phyloP scores from a whole-genome alignment of 2,888 invertebrate species.

The Aphelenchoides bicaudatus region DNA sequence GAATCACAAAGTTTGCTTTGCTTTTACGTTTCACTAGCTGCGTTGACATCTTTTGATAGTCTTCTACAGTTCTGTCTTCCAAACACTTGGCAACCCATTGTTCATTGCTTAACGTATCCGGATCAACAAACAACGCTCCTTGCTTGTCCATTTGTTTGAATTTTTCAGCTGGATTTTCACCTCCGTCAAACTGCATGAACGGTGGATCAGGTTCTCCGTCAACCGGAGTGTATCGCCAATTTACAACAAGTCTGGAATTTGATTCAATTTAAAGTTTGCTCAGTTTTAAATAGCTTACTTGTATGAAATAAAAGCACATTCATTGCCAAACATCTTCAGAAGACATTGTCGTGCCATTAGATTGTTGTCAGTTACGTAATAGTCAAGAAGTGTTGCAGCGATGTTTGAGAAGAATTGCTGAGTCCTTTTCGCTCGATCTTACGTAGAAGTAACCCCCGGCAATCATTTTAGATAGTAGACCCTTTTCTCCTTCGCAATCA shows the following conservation, averaged over 20 bases:
- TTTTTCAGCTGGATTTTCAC: constrained; percentile 34
- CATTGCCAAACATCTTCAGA: constrained; percentile 27
- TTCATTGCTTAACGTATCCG: constrained; percentile 18
- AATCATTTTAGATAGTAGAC: constrained; percentile 47
- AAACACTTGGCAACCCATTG: constrained; percentile 19
- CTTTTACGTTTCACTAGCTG: constrained; percentile 2
- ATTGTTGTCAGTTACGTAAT: constrained; percentile 55
- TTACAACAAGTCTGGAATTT: constrained; percentile 40
- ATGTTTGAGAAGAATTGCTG: constrained; percentile 40
- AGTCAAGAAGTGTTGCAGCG: constrained; percentile 28
- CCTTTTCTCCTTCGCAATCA: constrained; percentile 48
- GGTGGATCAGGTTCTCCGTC: constrained; percentile 19
- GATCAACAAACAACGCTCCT: constrained; percentile 36
- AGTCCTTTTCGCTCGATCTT: constrained; percentile 33
- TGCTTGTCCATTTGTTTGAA: constrained; percentile 30
- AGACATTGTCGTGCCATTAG: constrained; percentile 50
- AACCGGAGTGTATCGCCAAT: constrained; percentile 44
- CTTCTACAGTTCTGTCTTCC: constrained; percentile 8
- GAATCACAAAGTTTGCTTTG: constrained; percentile 26
- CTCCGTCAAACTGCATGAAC: constrained; percentile 41
- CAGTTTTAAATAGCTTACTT: constrained; percentile 28
- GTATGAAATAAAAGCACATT: constrained; percentile 50
- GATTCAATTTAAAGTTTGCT: background rate
- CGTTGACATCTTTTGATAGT: background rate
- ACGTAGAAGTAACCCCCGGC: constrained; percentile 56